Conservation (phyloP, 2,888 invertebrate genomes). For the Drosophila acutilabella region DNA sequence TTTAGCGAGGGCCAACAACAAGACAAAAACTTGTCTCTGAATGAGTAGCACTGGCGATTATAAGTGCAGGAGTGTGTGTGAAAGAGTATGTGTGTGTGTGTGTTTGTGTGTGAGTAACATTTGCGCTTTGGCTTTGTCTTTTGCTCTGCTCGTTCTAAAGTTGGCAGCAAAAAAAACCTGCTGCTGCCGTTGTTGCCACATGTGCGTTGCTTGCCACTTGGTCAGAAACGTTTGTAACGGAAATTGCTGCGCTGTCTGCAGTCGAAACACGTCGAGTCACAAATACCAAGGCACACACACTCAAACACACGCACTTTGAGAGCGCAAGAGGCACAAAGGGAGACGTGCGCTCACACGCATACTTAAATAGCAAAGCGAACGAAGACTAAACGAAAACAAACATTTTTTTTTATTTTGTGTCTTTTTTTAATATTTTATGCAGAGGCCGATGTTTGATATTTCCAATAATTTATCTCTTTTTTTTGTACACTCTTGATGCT, state of each 20-base stretch:
- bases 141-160: slow-evolving; percentile 48
- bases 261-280: slow-evolving; percentile 60
- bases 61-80: slow-evolving; percentile 3
- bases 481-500: slow-evolving; percentile 15
- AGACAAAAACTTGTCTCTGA: slow-evolving; percentile 41
- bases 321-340: neutral
- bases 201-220: slow-evolving; percentile 53
- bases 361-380: slow-evolving; percentile 46
- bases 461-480: slow-evolving; percentile 36
- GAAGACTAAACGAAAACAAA: slow-evolving; percentile 9
- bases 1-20: slow-evolving; percentile 11
- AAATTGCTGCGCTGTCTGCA: slow-evolving; percentile 65
- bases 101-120: slow-evolving; percentile 32
- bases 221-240: slow-evolving; percentile 72
- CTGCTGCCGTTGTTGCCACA: slow-evolving; percentile 28
- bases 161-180: slow-evolving; percentile 63
- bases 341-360: slow-evolving; percentile 46
- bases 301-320: neutral
- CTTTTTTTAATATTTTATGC: slow-evolving; percentile 19
- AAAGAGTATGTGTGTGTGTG: slow-evolving; percentile 4
- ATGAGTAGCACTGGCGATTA: slow-evolving; percentile 40
- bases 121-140: slow-evolving; percentile 54
- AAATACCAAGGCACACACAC: slow-evolving; percentile 2
- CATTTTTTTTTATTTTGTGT: slow-evolving; percentile 12
- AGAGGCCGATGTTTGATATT: slow-evolving; percentile 26